Conservation (phyloP, 2,888 invertebrate species). For the Phlogophora meticulosa region DNA sequence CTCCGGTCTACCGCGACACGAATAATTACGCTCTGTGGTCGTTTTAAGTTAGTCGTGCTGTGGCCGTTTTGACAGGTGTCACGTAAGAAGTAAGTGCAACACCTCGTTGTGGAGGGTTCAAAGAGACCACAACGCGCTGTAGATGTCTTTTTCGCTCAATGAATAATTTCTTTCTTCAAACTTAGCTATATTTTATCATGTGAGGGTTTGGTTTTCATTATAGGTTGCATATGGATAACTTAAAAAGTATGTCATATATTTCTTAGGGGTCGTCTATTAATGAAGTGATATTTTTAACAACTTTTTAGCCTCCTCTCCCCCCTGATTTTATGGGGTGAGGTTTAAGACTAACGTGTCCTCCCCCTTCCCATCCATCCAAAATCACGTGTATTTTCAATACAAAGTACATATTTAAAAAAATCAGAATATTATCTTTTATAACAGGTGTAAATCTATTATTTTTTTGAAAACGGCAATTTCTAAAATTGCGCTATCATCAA, state of each 20-base stretch:
- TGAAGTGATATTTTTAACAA: too few species aligned
- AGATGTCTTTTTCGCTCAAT: neutral
- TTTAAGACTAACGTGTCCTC: too few species aligned
- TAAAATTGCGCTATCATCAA: too few species aligned
- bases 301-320: too few species aligned
- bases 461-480: too few species aligned
- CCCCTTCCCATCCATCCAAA: too few species aligned
- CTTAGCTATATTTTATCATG: neutral
- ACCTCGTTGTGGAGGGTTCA: neutral
- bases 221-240: neutral
- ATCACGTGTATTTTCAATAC: too few species aligned
- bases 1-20: neutral
- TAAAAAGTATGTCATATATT: neutral
- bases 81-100: neutral
- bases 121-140: neutral
- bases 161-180: neutral
- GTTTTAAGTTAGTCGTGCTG: conserved; percentile 11
- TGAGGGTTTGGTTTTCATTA: neutral
- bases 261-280: too few species aligned
- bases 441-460: too few species aligned
- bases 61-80: conserved; percentile 5
- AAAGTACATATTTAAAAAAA: too few species aligned
- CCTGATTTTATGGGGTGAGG: too few species aligned
- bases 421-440: too few species aligned
- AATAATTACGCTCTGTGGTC: neutral